A percentile compares a stretch with the other conserved stretches of the same genome.
Evolutionary conservation across 1,140 invertebrate species (phyloP).

Genomic region (Orchesella cincta): DNA sequence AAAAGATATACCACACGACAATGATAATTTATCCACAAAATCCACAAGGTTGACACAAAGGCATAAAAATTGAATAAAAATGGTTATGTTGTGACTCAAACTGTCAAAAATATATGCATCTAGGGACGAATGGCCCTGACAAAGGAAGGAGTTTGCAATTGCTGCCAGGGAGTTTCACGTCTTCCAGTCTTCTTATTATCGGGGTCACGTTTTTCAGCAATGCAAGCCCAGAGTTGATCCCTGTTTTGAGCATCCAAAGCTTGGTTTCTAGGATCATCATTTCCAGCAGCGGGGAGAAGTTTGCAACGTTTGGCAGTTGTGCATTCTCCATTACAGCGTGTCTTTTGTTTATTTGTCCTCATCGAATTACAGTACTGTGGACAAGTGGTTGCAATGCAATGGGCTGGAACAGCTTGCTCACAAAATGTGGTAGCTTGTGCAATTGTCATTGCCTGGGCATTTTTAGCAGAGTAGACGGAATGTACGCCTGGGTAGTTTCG

Average conservation of each 20-base stretch:
- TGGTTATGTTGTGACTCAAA: too few species aligned
- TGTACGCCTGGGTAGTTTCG: not conserved
- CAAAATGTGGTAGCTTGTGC: slow-evolving; percentile 16
- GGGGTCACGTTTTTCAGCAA: slow-evolving; percentile 35
- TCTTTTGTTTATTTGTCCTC: not conserved
- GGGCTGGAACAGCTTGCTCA: not conserved
- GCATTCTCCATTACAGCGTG: not conserved
- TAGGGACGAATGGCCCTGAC: slow-evolving; percentile 25
- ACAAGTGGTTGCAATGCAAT: slow-evolving; percentile 15
- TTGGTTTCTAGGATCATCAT: slow-evolving; percentile 31
- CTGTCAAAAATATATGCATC: too few species aligned
- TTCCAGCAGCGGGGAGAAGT: slow-evolving; percentile 4
- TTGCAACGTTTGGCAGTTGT: slow-evolving; percentile 20
- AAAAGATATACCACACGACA: too few species aligned
- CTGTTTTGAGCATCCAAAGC: slow-evolving; percentile 33
- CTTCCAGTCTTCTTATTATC: slow-evolving; percentile 19
- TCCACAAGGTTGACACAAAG: too few species aligned
- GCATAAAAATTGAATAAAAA: too few species aligned
- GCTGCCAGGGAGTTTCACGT: slow-evolving; percentile 31
- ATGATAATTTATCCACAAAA: too few species aligned
- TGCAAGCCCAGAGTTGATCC: slow-evolving; percentile 39
- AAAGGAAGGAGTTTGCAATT: slow-evolving; percentile 31
- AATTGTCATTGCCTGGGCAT: slow-evolving; percentile 1
- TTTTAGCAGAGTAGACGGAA: not conserved
- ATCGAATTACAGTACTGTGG: slow-evolving; percentile 7